Base-by-base conservation (phyloP, 1,140 invertebrate genomes). In the Tenebrio molitor region DNA sequence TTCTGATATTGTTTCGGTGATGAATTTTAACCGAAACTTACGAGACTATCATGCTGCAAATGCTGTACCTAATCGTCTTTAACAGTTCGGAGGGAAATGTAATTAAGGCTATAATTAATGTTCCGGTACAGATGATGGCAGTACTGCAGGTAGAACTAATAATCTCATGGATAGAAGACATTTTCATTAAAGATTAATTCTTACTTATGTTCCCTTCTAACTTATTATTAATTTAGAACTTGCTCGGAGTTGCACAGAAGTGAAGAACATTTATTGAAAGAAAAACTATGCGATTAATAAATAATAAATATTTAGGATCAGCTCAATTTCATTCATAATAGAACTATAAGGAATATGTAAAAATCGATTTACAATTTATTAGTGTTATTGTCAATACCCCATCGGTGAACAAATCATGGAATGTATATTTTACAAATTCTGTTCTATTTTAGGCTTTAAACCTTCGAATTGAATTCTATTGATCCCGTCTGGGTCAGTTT, bases 41-140 rank as follows among this genome's bases (percentile, higher is more conserved):
- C 64, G 36, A 44, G 34, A 66, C 17, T 42, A 66, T 66, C 64
- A 42, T 66, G 36, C 42, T 66, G 64, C 64, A 66, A 66, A 66
- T 66, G 42, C 25, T 41, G 64, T 66, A 29, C 50, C 21, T 66
- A 66, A 66, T 66, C 71, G 23, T 69, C 53, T 64, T 36, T 53
- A 66, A 58, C 39, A 73, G 44, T 76, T 65, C 39, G 71, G 63
- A 53, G 64, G 71, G 74, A 76, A 73, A 71, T 76, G 74, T 73
- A 71, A 76, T 73, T 73, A 73, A 69, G 34, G 58, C 68, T 25
- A 63, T 75, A 75, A 75, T 76, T 74, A 76, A 76, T 68, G 71
- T 76, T 73, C 68, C 69, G 68, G 67, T 67, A 62, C 66, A 66
- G 50, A 68, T 66, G 73, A 74, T 71, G 44, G 62, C 58, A 71